These are phyloP conservation scores for Donacobius atricapilla DNA, from an alignment of 2,113 vertebrate genomes.

Conservation along the genomic window DNA sequence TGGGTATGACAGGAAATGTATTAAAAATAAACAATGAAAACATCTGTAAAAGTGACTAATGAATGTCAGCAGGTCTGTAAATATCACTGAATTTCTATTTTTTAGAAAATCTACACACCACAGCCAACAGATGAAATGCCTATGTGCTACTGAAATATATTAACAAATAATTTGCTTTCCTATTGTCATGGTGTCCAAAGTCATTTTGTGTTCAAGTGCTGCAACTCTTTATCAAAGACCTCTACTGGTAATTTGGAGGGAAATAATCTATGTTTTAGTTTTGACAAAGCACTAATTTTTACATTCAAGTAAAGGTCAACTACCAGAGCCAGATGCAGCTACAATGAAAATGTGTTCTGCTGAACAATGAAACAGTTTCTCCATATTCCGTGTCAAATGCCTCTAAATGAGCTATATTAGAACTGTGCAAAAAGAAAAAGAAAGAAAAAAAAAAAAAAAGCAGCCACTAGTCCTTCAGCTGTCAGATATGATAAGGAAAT, in stretches of 20 bases:
- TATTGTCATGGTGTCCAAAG: neutral
- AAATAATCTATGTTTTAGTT: conserved; percentile 10
- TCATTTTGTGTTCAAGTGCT: neutral
- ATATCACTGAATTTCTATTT: neutral
- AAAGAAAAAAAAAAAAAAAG: neutral
- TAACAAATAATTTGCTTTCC: neutral
- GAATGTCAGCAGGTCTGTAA: neutral
- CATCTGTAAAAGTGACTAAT: neutral
- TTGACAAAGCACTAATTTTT: conserved; percentile 44
- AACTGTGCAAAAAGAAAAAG: neutral
- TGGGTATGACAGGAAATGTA: neutral
- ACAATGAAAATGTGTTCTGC: neutral
- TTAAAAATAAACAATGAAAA: neutral
- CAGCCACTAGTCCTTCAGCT: neutral
- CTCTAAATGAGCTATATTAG: neutral
- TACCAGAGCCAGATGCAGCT: neutral
- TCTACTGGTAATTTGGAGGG: neutral
- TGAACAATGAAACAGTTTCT: conserved; percentile 1
- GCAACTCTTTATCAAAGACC: neutral
- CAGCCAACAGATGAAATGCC: neutral
- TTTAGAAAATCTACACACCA: neutral
- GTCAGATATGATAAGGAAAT: neutral
- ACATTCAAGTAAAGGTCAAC: conserved; percentile 45
- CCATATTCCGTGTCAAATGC: neutral
- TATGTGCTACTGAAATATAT: neutral